A percentile compares a stretch with the other conserved stretches of the same genome.
Evolutionary conservation across 2,113 vertebrate species (phyloP).

Genomic region (Cebus imitator): DNA sequence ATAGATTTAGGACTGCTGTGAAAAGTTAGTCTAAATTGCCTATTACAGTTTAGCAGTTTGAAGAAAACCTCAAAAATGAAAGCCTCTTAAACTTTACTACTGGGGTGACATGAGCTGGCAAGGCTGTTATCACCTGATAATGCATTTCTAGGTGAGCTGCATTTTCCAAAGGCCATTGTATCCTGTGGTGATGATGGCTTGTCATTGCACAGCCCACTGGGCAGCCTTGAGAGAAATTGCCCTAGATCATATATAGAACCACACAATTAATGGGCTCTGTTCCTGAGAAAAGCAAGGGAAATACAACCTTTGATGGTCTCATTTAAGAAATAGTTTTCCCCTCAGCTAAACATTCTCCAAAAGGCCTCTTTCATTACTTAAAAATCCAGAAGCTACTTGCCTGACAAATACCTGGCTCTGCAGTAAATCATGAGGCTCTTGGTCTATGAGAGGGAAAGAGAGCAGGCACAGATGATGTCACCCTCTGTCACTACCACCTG

Average conservation of each 20-base stretch:
- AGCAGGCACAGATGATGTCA: constrained; percentile 26
- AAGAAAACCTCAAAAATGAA: constrained; percentile 61
- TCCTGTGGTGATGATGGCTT: constrained; percentile 76
- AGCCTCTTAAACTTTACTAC: constrained; percentile 69
- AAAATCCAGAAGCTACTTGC: constrained; percentile 12
- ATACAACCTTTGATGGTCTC: constrained; percentile 17
- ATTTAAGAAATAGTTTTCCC: constrained; percentile 14
- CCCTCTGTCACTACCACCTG: not conserved
- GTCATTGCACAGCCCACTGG: not conserved
- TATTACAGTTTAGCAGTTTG: constrained; percentile 64
- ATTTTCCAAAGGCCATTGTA: constrained; percentile 58
- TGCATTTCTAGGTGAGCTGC: constrained; percentile 62
- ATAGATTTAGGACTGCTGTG: constrained; percentile 77
- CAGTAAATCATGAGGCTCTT: not conserved
- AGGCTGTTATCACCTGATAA: constrained; percentile 75
- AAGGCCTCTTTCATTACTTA: not conserved
- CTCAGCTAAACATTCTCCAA: not conserved
- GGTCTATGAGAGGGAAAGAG: not conserved
- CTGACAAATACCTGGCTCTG: not conserved
- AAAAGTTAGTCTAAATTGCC: constrained; percentile 73
- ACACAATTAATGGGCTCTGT: constrained; percentile 58
- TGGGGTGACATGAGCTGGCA: constrained; percentile 56
- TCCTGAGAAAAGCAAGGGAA: constrained; percentile 29
- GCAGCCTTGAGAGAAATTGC: constrained; percentile 51
- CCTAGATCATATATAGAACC: constrained; percentile 35